Percentiles rank a stretch among this genome's conserved stretches.
Evolutionary conservation across 2,797 vertebrate genomes (phyloP).

Genomic region (Neostethus bicornis): DNA sequence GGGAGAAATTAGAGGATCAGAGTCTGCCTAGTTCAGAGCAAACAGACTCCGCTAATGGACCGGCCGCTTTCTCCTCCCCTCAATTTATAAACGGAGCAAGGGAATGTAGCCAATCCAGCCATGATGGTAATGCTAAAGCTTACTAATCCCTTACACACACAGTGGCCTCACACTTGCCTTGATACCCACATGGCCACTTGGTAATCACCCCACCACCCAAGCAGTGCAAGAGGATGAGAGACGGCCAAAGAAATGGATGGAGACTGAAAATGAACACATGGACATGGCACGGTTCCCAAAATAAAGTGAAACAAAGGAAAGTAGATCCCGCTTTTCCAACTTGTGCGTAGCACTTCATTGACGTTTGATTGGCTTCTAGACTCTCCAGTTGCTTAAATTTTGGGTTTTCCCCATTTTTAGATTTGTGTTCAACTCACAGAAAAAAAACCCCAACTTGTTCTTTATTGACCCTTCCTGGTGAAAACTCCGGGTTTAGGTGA

Average conservation of each 20-base stretch:
- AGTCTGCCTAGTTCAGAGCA: slow-evolving; percentile 87
- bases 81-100: slow-evolving; percentile 88
- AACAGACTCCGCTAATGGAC: slow-evolving; percentile 94
- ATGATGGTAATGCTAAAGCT: slow-evolving; percentile 88
- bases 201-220: slow-evolving; percentile 94
- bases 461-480: slow-evolving; percentile 53
- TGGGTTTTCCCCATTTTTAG: too few species aligned
- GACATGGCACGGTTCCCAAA: slow-evolving; percentile 22
- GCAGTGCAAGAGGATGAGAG: slow-evolving; percentile 80
- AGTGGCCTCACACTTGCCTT: slow-evolving; percentile 77
- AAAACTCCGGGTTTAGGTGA: slow-evolving; percentile 82
- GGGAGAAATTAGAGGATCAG: slow-evolving; percentile 92
- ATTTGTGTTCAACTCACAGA: too few species aligned
- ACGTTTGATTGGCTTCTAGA: too few species aligned
- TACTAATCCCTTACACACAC: slow-evolving; percentile 94
- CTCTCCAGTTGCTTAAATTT: too few species aligned
- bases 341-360: too few species aligned
- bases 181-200: slow-evolving; percentile 69
- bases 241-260: slow-evolving; percentile 79
- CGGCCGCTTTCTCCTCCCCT: slow-evolving; percentile 91
- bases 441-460: background rate
- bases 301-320: background rate
- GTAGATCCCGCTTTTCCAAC: background rate
- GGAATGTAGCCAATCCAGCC: slow-evolving; percentile 86
- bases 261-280: slow-evolving; percentile 33